These are phyloP conservation scores for Acromyrmex echinatior DNA, from an alignment of 1,140 invertebrate species.

Conservation along the genomic window DNA sequence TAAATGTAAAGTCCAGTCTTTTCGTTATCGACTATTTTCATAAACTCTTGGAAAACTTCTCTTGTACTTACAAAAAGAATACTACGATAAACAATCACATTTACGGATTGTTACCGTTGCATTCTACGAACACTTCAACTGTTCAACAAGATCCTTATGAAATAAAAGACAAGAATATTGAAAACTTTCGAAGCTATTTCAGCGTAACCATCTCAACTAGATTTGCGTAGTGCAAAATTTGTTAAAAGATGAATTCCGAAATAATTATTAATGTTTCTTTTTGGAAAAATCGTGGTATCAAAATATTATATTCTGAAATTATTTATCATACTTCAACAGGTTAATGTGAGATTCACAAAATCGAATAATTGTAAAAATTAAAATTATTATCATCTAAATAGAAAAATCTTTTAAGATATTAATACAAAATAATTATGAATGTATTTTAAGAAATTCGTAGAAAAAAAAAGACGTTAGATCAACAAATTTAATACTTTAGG, in stretches of 20 bases:
- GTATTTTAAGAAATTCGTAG: background rate
- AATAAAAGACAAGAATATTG: slow-evolving; percentile 32
- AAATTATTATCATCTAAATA: background rate
- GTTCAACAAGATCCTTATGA: slow-evolving; percentile 20
- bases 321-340: background rate
- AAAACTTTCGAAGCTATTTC: background rate
- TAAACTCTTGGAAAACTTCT: slow-evolving; percentile 7
- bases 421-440: background rate
- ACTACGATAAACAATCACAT: slow-evolving; percentile 15
- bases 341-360: background rate
- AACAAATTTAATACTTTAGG: background rate
- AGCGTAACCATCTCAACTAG: background rate
- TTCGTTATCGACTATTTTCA: background rate
- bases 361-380: background rate
- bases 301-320: background rate
- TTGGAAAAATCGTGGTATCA: background rate
- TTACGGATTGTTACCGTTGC: slow-evolving; percentile 37
- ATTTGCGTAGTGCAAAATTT: background rate
- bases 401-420: background rate
- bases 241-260: slow-evolving; percentile 11
- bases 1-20: background rate
- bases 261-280: background rate
- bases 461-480: background rate
- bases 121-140: slow-evolving; percentile 20
- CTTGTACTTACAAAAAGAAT: background rate